Evolutionary conservation across 2,797 vertebrate species (phyloP).

Genomic region (Scyliorhinus canicula): DNA sequence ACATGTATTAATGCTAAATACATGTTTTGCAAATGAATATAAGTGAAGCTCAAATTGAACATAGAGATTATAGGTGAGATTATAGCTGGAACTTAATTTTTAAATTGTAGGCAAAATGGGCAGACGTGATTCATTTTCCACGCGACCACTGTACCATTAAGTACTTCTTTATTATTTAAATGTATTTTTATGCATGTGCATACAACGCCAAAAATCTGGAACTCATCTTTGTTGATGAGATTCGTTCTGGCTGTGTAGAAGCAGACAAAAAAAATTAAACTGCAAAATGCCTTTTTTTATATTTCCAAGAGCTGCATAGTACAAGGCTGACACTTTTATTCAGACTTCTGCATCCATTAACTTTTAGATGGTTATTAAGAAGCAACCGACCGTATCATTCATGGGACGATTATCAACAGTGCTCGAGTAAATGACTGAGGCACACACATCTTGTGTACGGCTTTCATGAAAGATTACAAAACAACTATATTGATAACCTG

Average conservation of each 20-base stretch:
- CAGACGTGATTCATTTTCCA: not conserved
- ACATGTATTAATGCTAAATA: not conserved
- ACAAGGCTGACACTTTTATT: not conserved
- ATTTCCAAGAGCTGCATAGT: not conserved
- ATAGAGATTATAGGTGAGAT: not conserved
- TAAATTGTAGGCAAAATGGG: not conserved
- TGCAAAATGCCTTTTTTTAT: not conserved
- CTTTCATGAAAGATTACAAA: not conserved
- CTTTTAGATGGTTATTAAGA: not conserved
- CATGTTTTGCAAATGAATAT: not conserved
- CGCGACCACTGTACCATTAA: not conserved
- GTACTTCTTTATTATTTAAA: not conserved
- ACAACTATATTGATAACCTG: not conserved
- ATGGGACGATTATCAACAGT: not conserved
- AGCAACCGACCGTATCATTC: not conserved
- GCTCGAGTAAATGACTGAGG: not conserved
- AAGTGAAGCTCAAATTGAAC: not conserved
- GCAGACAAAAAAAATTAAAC: not conserved
- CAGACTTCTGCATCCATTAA: not conserved
- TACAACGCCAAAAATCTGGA: constrained; percentile 34
- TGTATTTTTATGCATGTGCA: not conserved
- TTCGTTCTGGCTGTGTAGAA: not conserved
- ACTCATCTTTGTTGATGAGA: constrained; percentile 3
- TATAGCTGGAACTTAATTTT: not conserved
- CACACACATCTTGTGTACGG: not conserved